Base-by-base conservation (phyloP, 2,888 invertebrate species). In the Drosophila affinis region DNA sequence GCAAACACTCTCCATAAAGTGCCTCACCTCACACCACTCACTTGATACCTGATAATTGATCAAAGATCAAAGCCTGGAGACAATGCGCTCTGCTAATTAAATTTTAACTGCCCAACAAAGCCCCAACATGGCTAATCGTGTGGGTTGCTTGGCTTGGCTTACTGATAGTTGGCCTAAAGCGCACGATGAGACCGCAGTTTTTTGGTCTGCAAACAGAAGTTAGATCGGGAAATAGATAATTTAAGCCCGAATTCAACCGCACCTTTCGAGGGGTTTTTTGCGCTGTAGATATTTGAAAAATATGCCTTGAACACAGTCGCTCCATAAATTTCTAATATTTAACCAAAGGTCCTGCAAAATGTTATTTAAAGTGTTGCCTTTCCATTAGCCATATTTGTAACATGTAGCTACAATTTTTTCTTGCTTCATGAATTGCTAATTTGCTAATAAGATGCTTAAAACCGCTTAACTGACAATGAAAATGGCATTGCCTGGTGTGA, bases 41-140 rank as follows among this genome's bases (percentile, higher is more conserved):
- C 18, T 58, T 18, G 47, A 59, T 39, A 55, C 57, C 46, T 55
- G 58, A 44, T 68, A 75, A 79, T 79, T 79, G 69, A 73, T 69
- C 54, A 53, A 59, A 57, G 62, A 72, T 73, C 64, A 82, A 85
- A 81, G 18, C 47, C 46, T 46, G 62, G n/a, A 63, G 51, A 82
- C 78, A 88, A 86, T 69, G 51, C 10, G 55, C 14, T 52, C 12
- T 62, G 80, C 88, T 88, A 88, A 82, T 88, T 86, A 60, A 65
- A 74, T 60, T 73, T 65, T 46, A 72, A 73, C 64, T 56, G 71
- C 55, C 58, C 44, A 73, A 77, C 68, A 82, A 82, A 54, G 21
- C 32, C 18, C 39, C 56, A 70, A 68, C 61, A 34, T 49, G 18
- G 48, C 48, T 68, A 44, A 68, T 44, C 56, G 24, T 44, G 6